Evolutionary conservation across 2,113 vertebrate genomes (phyloP), one percentile per base, ranked within the genome.

Genomic region (Entomyzon cyanotis): DNA sequence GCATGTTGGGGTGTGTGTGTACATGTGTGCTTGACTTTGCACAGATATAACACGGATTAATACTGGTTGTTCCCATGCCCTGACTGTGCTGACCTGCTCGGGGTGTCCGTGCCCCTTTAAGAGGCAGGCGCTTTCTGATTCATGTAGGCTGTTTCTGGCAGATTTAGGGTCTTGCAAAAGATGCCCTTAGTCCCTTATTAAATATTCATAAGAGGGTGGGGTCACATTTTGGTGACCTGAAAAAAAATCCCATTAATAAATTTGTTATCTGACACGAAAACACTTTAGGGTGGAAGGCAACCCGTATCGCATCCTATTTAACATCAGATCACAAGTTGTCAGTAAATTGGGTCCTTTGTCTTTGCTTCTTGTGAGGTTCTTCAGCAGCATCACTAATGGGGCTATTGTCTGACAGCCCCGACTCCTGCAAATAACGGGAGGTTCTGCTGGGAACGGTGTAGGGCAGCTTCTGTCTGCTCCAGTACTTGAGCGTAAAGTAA

Each of bases 181-280:
- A 94, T 74, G 77, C 80, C 88, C 90, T 94, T 90, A 95, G 87
- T 95, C 96, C 92, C 75, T 78, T 96, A 81, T 92, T 98, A 97
- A 98, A 98, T 97, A 98, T 98, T 98, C 97, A 98, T 98, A 96
- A 97, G 93, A 96, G 93, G 97, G 96, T 95, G 96, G 97, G 97
- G 95, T 94, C 95, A 96, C 93, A 95, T 97, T 96, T 98, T 97
- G 93, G 93, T 95, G 96, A 97, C 96, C 90, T 97, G 96, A 91
- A 96, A 97, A 97, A 96, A 97, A 95, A 96, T 93, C 76, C 89
- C 94, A 96, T 97, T 98, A 97, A 97, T 98, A 98, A 97, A 98
- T 97, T 96, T 96, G 94, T 97, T 98, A 95, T 91, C 93, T 93
- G 93, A 96, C 95, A 93, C 37, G 84, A 90, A 96, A 97, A 95